Evolutionary conservation across 2,888 invertebrate genomes (phyloP), one percentile per base, ranked within the genome.

Genomic region (Hermaeophaga mercurialis): DNA sequence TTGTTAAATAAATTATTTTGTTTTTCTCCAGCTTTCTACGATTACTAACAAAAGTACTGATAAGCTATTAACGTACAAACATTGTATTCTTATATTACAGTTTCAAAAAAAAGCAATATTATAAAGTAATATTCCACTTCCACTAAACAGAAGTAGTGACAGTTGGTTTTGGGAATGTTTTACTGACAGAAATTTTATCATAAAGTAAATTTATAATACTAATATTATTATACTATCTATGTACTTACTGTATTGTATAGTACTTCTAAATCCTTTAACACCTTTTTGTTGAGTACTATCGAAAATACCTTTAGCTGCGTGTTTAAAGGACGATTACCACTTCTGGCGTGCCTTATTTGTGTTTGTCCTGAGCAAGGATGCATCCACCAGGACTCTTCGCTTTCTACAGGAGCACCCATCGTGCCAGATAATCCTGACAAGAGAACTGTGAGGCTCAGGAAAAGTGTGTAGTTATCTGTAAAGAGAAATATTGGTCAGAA

Each of bases 341-440:
- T 70, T 18, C 71, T 59, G 7, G 63, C 58, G 50, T 71, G 70
- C 28, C 69, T 61, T 26, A 65, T 9, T 31, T 46, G 60, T 1
- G 54, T 36, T 33, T 59, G 59, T 18, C 56, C 61, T 11, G 58
- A 56, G 57, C 71, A 72, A n/a, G 70, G 67, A 45, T 70, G 64
- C 24, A 24, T 50, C 69, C 68, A 71, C 64, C 69, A 65, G 9
- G 58, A 59, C 19, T 14, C n/a, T 18, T 38, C 9, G 11, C 43
- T 26, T 15, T 39, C 28, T 5, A 57, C 44, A 7, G 66, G 65
- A 8, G 67, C 66, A 15, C 64, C 54, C 24, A 47, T 33, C 31
- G 61, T 54, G 12, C 59, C 47, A 22, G 54, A 55, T 26, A 68
- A 53, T 14, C 62, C 52, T 1, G 58, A 48, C 22, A 65, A 38